Conservation (phyloP, 2,888 invertebrate species). For the Callimorpha dominula region DNA sequence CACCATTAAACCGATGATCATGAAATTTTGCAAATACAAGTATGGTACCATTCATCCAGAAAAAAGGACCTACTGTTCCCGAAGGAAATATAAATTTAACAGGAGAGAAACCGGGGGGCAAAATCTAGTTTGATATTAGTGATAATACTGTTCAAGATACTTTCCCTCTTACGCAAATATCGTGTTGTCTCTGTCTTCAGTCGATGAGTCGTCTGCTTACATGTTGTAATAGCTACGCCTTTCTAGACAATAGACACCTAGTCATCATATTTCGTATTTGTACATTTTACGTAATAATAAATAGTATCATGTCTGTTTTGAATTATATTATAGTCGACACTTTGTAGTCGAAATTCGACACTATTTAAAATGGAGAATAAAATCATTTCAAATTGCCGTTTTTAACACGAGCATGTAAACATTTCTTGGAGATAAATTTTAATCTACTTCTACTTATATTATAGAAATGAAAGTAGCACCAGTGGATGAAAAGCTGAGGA, state of each 20-base stretch:
- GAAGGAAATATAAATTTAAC: too few relatives aligned
- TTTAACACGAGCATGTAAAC: too few relatives aligned
- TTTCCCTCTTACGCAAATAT: neutral
- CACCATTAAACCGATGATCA: too few relatives aligned
- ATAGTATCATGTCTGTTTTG: neutral
- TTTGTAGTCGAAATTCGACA: neutral
- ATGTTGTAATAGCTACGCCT: neutral
- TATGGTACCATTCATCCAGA: too few relatives aligned
- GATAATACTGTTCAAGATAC: neutral
- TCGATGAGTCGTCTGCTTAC: neutral
- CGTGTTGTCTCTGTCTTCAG: neutral
- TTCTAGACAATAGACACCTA: neutral
- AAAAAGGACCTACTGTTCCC: too few relatives aligned
- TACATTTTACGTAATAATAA: neutral
- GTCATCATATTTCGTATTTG: neutral
- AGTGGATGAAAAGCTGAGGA: too few relatives aligned
- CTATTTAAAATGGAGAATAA: neutral
- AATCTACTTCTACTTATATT: too few relatives aligned
- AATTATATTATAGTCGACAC: neutral
- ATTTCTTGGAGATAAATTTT: too few relatives aligned
- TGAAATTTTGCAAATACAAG: too few relatives aligned
- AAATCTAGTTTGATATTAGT: neutral
- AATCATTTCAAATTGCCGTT: too few relatives aligned
- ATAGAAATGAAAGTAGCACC: too few relatives aligned
- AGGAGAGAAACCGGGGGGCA: too few relatives aligned